Percentiles rank a stretch among this genome's conserved stretches.
Conservation (phyloP, 2,113 vertebrate species). For the Sinocyclocheilus anshuiensis region DNA sequence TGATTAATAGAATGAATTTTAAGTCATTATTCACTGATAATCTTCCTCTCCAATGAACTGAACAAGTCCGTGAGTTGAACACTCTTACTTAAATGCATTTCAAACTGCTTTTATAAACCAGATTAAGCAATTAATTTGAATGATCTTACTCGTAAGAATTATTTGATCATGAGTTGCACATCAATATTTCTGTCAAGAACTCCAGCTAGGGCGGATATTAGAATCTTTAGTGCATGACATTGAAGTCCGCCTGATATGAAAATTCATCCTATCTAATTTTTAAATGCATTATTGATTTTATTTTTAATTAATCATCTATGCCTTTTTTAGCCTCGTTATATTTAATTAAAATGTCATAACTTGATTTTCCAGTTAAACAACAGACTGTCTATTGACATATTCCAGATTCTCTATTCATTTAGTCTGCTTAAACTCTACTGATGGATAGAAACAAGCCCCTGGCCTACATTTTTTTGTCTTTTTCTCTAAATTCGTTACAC, state of each 20-base stretch:
- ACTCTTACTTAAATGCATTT: not conserved
- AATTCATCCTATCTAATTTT: no score
- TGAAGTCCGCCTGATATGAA: no score
- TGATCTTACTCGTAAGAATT: not conserved
- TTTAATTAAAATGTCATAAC: not conserved
- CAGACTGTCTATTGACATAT: not conserved
- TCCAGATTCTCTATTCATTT: not conserved
- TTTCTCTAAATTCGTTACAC: not conserved
- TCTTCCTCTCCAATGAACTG: not conserved
- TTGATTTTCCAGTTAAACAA: not conserved
- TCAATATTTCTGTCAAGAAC: not conserved
- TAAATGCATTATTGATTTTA: not conserved
- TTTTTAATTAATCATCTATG: not conserved
- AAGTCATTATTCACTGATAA: not conserved
- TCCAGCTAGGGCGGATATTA: not conserved
- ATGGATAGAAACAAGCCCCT: not conserved
- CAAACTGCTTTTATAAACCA: not conserved
- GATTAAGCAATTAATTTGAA: not conserved
- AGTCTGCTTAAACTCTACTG: not conserved
- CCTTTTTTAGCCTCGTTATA: not conserved
- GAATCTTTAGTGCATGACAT: not conserved
- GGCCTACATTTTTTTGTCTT: no score
- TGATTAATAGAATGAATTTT: not conserved
- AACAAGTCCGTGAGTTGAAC: not conserved
- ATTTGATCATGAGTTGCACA: not conserved